These are phyloP conservation scores for Tholera decimalis DNA, from an alignment of 2,888 invertebrate species.

Conservation along the genomic window DNA sequence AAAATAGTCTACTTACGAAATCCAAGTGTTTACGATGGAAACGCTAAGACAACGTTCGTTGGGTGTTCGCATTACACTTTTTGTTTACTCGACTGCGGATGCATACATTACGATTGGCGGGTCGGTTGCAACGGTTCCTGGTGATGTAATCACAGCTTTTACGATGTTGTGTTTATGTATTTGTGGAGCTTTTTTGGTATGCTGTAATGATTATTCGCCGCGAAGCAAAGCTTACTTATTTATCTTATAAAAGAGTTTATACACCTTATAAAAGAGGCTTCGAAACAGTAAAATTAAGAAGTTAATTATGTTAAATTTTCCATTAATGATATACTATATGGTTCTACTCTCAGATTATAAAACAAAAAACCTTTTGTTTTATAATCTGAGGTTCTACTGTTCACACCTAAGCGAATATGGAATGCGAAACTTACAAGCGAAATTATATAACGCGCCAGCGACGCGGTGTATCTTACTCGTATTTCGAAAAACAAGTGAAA, in stretches of 20 bases:
- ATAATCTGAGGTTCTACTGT: too few relatives aligned
- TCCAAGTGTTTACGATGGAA: constrained; percentile 69
- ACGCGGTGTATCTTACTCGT: too few relatives aligned
- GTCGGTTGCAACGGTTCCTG: constrained; percentile 8
- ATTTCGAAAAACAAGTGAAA: too few relatives aligned
- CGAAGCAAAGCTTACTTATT: not conserved
- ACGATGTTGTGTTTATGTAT: constrained; percentile 6
- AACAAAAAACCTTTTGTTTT: too few relatives aligned
- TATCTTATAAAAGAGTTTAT: not conserved
- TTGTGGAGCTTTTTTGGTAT: constrained; percentile 1
- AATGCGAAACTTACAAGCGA: too few relatives aligned
- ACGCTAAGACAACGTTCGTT: constrained; percentile 59
- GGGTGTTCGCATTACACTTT: constrained; percentile 71
- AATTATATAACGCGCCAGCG: too few relatives aligned
- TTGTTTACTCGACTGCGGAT: constrained; percentile 69
- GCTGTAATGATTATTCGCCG: constrained; percentile 1
- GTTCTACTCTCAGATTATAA: too few relatives aligned
- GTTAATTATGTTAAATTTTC: not conserved
- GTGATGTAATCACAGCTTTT: constrained; percentile 12
- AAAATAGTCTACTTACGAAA: constrained; percentile 74
- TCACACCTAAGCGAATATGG: too few relatives aligned
- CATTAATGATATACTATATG: not conserved
- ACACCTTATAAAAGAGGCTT: not conserved
- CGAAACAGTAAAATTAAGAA: not conserved
- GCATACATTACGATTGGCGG: constrained; percentile 12